Conservation (phyloP, 2,888 invertebrate genomes). For the Pseudoips prasinana region DNA sequence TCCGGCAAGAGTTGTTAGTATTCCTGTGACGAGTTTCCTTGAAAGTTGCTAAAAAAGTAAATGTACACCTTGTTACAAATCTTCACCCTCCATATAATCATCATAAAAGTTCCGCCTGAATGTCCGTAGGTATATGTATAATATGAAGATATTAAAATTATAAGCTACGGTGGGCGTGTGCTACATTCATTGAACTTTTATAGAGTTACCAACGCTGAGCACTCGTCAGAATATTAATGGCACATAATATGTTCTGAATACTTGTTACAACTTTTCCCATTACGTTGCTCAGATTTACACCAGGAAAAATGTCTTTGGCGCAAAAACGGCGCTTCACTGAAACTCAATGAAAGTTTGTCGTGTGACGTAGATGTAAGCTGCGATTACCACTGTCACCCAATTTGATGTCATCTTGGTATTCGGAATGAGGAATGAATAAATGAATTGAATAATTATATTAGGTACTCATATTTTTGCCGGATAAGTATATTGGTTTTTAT, state of each 20-base stretch:
- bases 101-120: not conserved
- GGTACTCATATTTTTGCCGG: too few relatives aligned
- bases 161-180: constrained; percentile 38
- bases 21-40: too few relatives aligned
- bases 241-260: constrained; percentile 75
- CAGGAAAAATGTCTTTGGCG: constrained; percentile 62
- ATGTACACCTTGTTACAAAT: too few relatives aligned
- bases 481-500: too few relatives aligned
- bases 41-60: not conserved
- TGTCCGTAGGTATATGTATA: constrained; percentile 8
- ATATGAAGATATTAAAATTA: constrained; percentile 43
- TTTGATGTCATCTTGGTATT: constrained; percentile 30
- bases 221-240: constrained; percentile 77
- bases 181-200: constrained; percentile 67
- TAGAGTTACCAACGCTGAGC: constrained; percentile 59
- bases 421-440: too few relatives aligned
- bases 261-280: constrained; percentile 81
- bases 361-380: constrained; percentile 41
- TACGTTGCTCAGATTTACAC: constrained; percentile 70
- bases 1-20: too few relatives aligned
- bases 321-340: constrained; percentile 47
- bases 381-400: constrained; percentile 29
- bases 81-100: too few relatives aligned
- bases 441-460: too few relatives aligned
- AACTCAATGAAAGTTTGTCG: constrained; percentile 61